Evolutionary conservation across 2,888 invertebrate genomes (phyloP).

Genomic region (Leptura quadrifasciata): DNA sequence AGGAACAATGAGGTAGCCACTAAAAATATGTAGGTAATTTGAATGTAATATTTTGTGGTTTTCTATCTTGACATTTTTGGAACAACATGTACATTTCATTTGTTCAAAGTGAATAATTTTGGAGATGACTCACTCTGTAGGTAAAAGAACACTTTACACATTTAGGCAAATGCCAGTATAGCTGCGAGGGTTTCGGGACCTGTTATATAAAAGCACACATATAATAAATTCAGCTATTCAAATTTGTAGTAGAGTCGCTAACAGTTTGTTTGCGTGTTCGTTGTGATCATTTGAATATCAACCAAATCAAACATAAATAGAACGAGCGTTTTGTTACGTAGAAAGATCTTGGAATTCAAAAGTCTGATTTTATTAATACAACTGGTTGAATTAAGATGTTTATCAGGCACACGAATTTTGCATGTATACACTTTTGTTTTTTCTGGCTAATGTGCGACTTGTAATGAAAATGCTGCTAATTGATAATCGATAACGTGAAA

Average conservation of each 20-base stretch:
- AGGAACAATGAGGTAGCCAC: too few relatives aligned
- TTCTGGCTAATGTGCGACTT: constrained; percentile 26
- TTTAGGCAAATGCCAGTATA: constrained; percentile 11
- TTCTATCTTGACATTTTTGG: too few relatives aligned
- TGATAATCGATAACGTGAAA: constrained; percentile 32
- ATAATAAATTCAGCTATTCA: constrained; percentile 52
- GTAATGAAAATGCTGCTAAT: constrained; percentile 34
- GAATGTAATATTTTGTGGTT: too few relatives aligned
- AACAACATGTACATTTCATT: too few relatives aligned
- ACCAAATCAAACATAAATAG: constrained; percentile 68
- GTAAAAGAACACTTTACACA: constrained; percentile 22
- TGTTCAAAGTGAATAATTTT: neutral
- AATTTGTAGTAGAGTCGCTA: constrained; percentile 61
- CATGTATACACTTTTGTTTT: constrained; percentile 45
- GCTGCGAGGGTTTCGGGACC: constrained; percentile 15
- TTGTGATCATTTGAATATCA: constrained; percentile 68
- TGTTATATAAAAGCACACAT: constrained; percentile 34
- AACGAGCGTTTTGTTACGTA: constrained; percentile 67
- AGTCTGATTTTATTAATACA: constrained; percentile 64
- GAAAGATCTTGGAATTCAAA: constrained; percentile 63
- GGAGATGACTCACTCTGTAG: constrained; percentile 7
- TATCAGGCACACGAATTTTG: constrained; percentile 54
- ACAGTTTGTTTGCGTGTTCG: constrained; percentile 68
- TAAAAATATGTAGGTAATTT: too few relatives aligned
- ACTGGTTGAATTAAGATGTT: constrained; percentile 64